Percentiles rank a stretch among this genome's conserved stretches.
phyloP scores from a whole-genome alignment of 92 coral and sea anemone species.

The Plumapathes pennacea region DNA sequence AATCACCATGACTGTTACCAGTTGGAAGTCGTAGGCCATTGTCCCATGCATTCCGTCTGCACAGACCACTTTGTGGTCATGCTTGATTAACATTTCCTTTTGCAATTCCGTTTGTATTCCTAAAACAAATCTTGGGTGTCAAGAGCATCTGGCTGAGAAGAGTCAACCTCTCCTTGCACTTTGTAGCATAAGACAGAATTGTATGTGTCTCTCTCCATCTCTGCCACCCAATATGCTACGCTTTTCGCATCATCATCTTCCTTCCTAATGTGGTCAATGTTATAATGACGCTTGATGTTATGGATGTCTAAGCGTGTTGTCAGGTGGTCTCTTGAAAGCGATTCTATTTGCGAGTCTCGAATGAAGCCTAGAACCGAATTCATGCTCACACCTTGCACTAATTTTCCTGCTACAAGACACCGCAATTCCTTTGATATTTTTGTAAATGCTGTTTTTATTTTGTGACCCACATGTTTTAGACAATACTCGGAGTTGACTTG shows the following conservation, averaged over 20 bases:
- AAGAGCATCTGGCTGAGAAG: neutral
- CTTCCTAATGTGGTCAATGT: constrained; percentile 9
- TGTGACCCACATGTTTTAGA: constrained; percentile 34
- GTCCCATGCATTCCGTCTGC: constrained; percentile 12
- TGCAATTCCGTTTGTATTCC: constrained; percentile 38
- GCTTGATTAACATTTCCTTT: constrained; percentile 13
- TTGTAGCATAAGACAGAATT: constrained; percentile 29
- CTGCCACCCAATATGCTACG: constrained; percentile 11
- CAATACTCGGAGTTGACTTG: constrained; percentile 36
- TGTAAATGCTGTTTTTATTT: constrained; percentile 8
- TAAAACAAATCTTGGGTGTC: constrained; percentile 17
- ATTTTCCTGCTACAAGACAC: constrained; percentile 9
- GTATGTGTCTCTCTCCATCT: constrained; percentile 2
- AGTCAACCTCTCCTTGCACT: constrained; percentile 7
- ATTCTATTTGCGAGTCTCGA: constrained; percentile 1
- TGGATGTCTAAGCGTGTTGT: constrained; percentile 9
- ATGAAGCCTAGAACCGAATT: constrained; percentile 15
- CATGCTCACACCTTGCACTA: constrained; percentile 30
- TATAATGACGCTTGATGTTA: constrained; percentile 37
- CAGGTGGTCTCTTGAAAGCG: constrained; percentile 27
- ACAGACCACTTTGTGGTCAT: constrained; percentile 14
- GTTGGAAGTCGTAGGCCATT: constrained; percentile 32
- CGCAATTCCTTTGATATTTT: constrained; percentile 25
- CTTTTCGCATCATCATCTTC: constrained; percentile 12
- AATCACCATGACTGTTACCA: constrained; percentile 20